These are phyloP conservation scores for Spizaetus ornatus DNA, from an alignment of 2,113 vertebrate genomes.

Conservation along the genomic window DNA sequence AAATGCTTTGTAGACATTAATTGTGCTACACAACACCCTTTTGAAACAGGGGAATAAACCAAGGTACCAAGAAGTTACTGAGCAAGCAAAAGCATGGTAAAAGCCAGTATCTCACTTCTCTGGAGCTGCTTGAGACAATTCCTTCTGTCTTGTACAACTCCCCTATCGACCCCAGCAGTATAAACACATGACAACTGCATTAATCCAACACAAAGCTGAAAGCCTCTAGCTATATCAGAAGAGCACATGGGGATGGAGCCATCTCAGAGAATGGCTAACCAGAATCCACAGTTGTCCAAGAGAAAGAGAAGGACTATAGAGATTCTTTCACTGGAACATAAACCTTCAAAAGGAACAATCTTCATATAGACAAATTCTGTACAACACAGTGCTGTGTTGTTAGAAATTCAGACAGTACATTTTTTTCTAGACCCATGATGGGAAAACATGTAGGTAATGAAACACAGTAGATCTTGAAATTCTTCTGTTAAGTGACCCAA, in stretches of 20 bases:
- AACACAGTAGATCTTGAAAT: not conserved
- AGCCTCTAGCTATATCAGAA: not conserved
- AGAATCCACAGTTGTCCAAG: not conserved
- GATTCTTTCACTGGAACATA: not conserved
- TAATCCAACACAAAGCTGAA: not conserved
- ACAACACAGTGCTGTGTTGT: not conserved
- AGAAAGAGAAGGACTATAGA: not conserved
- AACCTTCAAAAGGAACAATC: not conserved
- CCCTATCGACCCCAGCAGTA: not conserved
- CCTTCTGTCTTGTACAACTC: not conserved
- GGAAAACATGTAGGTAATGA: not conserved
- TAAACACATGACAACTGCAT: not conserved
- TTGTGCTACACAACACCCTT: not conserved
- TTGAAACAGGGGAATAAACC: not conserved
- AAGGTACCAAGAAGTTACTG: not conserved
- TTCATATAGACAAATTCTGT: not conserved
- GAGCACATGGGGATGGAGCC: not conserved
- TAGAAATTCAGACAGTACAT: not conserved
- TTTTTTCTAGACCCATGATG: not conserved
- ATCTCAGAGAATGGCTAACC: not conserved
- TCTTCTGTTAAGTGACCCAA: not conserved
- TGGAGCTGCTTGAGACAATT: not conserved
- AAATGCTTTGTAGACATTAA: not conserved
- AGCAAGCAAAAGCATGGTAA: not conserved
- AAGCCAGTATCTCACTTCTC: not conserved